Percentiles rank a stretch among this genome's conserved stretches.
phyloP scores from a whole-genome alignment of 2,797 vertebrate genomes.

The Pseudochirops cupreus region DNA sequence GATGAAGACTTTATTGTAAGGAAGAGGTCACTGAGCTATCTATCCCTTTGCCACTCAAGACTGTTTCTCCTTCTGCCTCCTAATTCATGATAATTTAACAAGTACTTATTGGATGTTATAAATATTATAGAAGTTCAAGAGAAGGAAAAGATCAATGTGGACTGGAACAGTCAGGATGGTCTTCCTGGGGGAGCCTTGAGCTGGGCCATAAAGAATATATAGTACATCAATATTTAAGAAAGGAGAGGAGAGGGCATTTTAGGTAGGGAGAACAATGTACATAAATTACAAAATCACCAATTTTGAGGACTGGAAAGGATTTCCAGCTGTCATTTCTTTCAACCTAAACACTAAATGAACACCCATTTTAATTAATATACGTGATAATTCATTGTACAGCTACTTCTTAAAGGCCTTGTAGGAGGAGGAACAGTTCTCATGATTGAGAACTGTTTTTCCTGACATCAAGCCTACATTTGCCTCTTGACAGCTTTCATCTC shows the following conservation, averaged over 20 bases:
- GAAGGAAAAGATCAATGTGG: neutral
- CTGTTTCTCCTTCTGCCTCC: neutral
- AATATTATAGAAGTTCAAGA: neutral
- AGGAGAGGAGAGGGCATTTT: neutral
- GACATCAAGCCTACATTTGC: neutral
- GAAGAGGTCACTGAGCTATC: neutral
- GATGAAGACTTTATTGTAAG: conserved; percentile 13
- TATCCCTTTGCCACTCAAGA: neutral
- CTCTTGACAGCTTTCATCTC: neutral
- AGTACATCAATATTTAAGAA: neutral
- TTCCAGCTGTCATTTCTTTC: neutral
- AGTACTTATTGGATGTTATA: neutral
- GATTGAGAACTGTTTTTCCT: neutral
- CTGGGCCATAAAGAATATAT: neutral
- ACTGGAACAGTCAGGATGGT: neutral
- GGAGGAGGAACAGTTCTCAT: neutral
- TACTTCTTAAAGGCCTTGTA: neutral
- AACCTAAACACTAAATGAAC: neutral
- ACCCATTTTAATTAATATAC: neutral
- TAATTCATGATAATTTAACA: neutral
- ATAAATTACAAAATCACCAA: neutral
- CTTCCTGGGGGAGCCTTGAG: neutral
- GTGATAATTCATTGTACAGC: neutral
- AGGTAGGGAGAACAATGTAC: neutral
- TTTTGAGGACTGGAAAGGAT: neutral